A percentile compares a stretch with the other conserved stretches of the same genome.
Evolutionary conservation across 2,888 invertebrate species (phyloP).

Genomic region (Pandemis cinnamomeana): DNA sequence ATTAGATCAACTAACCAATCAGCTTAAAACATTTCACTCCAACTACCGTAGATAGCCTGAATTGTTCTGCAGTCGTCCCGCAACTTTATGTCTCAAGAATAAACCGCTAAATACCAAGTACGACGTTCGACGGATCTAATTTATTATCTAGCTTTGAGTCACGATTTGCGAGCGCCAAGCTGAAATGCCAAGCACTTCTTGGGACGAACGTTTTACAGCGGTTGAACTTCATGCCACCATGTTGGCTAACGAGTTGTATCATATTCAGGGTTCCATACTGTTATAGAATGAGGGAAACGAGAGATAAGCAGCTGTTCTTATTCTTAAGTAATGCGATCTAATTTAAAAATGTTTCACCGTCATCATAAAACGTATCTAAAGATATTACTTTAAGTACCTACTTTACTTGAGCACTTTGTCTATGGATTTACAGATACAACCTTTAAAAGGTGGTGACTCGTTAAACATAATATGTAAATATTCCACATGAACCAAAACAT

Average conservation of each 20-base stretch:
- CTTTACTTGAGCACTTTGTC: too few relatives aligned
- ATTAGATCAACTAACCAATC: not conserved
- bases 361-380: too few relatives aligned
- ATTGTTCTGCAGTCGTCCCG: not conserved
- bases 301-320: too few relatives aligned
- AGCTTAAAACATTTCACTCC: not conserved
- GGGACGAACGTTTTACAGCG: conserved; percentile 35
- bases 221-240: conserved; percentile 29
- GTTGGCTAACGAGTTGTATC: conserved; percentile 28
- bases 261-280: conserved; percentile 30
- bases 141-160: conserved; percentile 32
- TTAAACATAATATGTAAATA: too few relatives aligned
- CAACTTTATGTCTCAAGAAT: conserved; percentile 12
- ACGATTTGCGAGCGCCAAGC: conserved; percentile 14
- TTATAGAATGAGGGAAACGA: not conserved
- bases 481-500: not conserved
- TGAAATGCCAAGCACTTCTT: conserved; percentile 25
- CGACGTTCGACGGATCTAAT: conserved; percentile 23
- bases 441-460: too few relatives aligned
- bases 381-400: too few relatives aligned
- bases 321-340: too few relatives aligned
- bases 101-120: conserved; percentile 21
- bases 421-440: too few relatives aligned
- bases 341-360: too few relatives aligned
- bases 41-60: not conserved